phyloP scores from a whole-genome alignment of 2,888 invertebrate genomes.

The Cloeon dipterum region DNA sequence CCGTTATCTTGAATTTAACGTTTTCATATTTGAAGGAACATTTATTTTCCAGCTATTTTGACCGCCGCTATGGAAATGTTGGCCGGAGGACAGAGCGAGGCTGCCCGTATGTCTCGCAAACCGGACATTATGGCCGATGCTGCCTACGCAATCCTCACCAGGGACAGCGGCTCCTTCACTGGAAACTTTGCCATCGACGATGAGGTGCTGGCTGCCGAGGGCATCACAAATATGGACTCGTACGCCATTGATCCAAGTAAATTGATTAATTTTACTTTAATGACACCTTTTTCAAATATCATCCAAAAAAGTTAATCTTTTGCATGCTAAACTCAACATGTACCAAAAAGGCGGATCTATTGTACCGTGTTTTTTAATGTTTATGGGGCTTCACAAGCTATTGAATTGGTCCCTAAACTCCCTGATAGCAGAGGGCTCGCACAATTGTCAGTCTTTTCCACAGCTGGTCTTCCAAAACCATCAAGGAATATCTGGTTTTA shows the following conservation, averaged over 20 bases:
- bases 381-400: too few species aligned
- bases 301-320: background rate
- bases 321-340: too few species aligned
- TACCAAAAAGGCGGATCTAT: too few species aligned
- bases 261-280: conserved; percentile 6
- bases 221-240: conserved; percentile 58
- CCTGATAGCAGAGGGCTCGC: too few species aligned
- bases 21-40: conserved; percentile 3
- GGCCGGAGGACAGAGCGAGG: conserved; percentile 31
- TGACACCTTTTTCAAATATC: conserved; percentile 6
- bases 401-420: too few species aligned
- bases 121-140: conserved; percentile 78
- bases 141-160: conserved; percentile 57
- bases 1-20: too few species aligned
- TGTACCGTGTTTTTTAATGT: too few species aligned
- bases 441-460: too few species aligned
- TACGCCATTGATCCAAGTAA: conserved; percentile 66
- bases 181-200: conserved; percentile 91
- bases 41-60: conserved; percentile 39
- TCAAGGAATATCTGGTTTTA: too few species aligned
- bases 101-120: conserved; percentile 41
- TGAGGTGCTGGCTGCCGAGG: conserved; percentile 51
- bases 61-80: conserved; percentile 88
- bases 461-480: too few species aligned
- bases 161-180: conserved; percentile 51